Evolutionary conservation across 37 sponge, comb jelly and placozoan species (phyloP).

Genomic region (Tethya wilhelma): DNA sequence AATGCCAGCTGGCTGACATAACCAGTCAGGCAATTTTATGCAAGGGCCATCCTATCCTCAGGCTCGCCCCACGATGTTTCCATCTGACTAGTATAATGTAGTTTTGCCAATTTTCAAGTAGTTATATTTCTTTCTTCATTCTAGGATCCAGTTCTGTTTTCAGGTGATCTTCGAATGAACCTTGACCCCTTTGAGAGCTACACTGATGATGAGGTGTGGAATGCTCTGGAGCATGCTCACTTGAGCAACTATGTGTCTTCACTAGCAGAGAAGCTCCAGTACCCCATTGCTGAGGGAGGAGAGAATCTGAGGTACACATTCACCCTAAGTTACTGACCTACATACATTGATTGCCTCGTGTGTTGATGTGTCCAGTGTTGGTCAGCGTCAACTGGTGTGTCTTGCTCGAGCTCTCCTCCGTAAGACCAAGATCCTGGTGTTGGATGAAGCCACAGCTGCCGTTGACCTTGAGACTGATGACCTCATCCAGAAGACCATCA

Average conservation of each 20-base stretch:
- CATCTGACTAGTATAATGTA: too few species aligned
- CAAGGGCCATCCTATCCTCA: too few species aligned
- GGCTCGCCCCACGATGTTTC: too few species aligned
- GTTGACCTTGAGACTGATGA: constrained; percentile 99
- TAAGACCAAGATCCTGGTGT: constrained; percentile 94
- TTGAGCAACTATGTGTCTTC: constrained; percentile 71
- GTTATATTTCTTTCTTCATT: neutral
- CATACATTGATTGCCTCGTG: too few species aligned
- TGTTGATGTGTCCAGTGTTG: too few species aligned
- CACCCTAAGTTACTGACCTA: too few species aligned
- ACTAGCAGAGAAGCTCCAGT: constrained; percentile 61
- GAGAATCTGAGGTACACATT: too few species aligned
- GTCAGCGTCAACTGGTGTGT: constrained; percentile 98
- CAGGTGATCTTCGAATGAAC: constrained; percentile 85
- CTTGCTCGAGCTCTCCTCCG: constrained; percentile 95
- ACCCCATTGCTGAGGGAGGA: constrained; percentile 88
- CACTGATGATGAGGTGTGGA: constrained; percentile 88
- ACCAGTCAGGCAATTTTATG: too few species aligned
- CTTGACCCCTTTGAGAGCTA: constrained; percentile 87
- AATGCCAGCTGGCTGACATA: too few species aligned
- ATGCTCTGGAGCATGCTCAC: constrained; percentile 82
- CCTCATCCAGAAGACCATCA: constrained; percentile 94
- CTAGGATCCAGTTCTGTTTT: constrained; percentile 91
- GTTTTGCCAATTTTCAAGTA: too few species aligned
- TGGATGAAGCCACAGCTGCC: constrained; percentile 99